Conservation (phyloP, 2,797 vertebrate genomes). For the Mus minutoides region DNA sequence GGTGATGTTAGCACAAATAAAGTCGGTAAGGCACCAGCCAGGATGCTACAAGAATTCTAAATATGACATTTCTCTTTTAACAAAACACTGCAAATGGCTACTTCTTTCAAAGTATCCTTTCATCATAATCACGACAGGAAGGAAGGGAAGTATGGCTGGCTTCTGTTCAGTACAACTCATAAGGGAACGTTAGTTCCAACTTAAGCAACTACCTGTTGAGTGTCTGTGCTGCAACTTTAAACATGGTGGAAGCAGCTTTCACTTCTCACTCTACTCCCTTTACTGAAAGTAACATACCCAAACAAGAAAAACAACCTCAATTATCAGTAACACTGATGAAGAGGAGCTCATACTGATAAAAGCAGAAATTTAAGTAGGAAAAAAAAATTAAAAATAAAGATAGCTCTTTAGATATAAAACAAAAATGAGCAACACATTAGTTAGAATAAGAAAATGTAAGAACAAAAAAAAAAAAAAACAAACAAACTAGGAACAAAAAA, state of each 20-base stretch:
- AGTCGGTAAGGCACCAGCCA: not conserved
- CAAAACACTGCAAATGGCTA: not conserved
- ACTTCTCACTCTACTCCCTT: constrained; percentile 61
- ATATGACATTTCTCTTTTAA: constrained; percentile 14
- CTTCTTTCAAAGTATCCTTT: constrained; percentile 64
- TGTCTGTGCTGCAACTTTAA: constrained; percentile 37
- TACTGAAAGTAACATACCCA: constrained; percentile 43
- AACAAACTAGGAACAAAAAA: not conserved
- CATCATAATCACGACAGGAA: constrained; percentile 47
- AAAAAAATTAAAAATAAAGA: constrained; percentile 52
- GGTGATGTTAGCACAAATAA: not conserved
- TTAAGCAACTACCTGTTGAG: constrained; percentile 57
- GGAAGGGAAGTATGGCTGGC: constrained; percentile 40
- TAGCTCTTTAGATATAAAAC: constrained; percentile 49
- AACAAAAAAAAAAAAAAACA: not conserved
- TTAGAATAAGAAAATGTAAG: constrained; percentile 36
- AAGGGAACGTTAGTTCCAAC: constrained; percentile 24
- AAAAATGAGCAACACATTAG: constrained; percentile 33
- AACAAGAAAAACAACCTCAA: constrained; percentile 43
- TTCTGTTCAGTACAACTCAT: not conserved
- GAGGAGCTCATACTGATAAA: constrained; percentile 11
- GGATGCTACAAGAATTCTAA: constrained; percentile 36
- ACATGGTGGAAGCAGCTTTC: constrained; percentile 56
- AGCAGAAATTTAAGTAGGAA: constrained; percentile 47
- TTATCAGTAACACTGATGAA: constrained; percentile 33